A percentile compares a stretch with the other conserved stretches of the same genome.
phyloP scores from a whole-genome alignment of 2,113 vertebrate species.

The Ophiodon elongatus region DNA sequence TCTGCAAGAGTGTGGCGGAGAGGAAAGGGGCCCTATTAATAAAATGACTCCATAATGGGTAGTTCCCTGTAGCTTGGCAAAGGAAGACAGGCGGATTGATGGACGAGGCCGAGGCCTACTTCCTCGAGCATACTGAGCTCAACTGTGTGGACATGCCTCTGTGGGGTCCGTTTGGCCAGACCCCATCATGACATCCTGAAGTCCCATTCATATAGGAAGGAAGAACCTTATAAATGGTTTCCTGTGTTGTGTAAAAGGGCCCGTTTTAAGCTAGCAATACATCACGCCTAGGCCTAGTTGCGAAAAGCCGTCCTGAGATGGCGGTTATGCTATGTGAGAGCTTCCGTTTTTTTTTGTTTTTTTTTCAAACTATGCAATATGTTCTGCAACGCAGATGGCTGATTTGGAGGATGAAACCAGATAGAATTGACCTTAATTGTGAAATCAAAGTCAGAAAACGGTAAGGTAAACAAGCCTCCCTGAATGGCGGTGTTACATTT shows the following conservation, averaged over 20 bases:
- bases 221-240: conserved; percentile 49
- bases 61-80: conserved; percentile 79
- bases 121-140: conserved; percentile 75
- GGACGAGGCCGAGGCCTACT: conserved; percentile 76
- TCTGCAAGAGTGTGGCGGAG: conserved; percentile 76
- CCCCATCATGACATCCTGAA: conserved; percentile 33
- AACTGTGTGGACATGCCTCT: conserved; percentile 71
- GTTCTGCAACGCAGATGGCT: conserved; percentile 30
- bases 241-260: conserved; percentile 41
- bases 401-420: conserved; percentile 23
- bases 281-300: neutral
- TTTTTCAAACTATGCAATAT: conserved; percentile 13
- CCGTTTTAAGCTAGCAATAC: conserved; percentile 35
- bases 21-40: conserved; percentile 83
- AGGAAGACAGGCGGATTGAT: conserved; percentile 80
- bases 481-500: conserved; percentile 45
- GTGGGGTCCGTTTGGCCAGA: conserved; percentile 60
- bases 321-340: neutral
- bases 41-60: conserved; percentile 82
- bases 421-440: conserved; percentile 44
- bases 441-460: conserved; percentile 44
- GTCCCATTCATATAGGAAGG: conserved; percentile 50
- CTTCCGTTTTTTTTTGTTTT: neutral
- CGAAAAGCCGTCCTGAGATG: neutral
- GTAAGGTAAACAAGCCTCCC: conserved; percentile 46